phyloP scores from a whole-genome alignment of 2,797 vertebrate genomes.

The Esox lucius region DNA sequence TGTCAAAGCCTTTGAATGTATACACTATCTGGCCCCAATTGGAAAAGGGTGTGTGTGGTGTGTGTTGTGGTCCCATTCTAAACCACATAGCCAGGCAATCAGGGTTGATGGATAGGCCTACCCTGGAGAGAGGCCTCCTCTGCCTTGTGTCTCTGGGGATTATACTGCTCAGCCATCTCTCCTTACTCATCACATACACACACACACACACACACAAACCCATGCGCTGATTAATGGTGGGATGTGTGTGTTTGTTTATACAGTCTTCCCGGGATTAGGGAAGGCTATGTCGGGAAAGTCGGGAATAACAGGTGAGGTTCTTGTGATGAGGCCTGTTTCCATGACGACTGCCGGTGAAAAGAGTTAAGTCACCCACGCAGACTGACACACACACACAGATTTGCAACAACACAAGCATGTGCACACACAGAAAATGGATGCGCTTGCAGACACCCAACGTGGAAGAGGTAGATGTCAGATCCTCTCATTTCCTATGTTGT shows the following conservation, averaged over 20 bases:
- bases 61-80: neutral
- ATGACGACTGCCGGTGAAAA: slow-evolving; percentile 25
- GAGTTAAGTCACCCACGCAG: slow-evolving; percentile 1
- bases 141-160: slow-evolving; percentile 13
- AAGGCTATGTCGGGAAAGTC: slow-evolving; percentile 43
- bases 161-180: slow-evolving; percentile 8
- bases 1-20: neutral
- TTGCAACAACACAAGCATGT: neutral
- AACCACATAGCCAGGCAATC: slow-evolving; percentile 37
- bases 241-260: neutral
- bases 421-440: neutral
- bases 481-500: slow-evolving; percentile 26
- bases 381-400: neutral
- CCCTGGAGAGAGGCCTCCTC: slow-evolving; percentile 21
- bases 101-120: slow-evolving; percentile 55
- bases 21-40: slow-evolving; percentile 1
- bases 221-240: neutral
- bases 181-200: slow-evolving; percentile 6
- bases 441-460: neutral
- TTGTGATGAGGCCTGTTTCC: slow-evolving; percentile 34
- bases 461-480: slow-evolving; percentile 37
- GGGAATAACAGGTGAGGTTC: slow-evolving; percentile 56
- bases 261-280: slow-evolving; percentile 41
- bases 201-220: neutral
- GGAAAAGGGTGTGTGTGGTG: neutral